A percentile compares a stretch with the other conserved stretches of the same genome.
These are phyloP conservation scores for Shinisaurus crocodilurus DNA, from an alignment of 2,113 vertebrate species.

Conservation along the genomic window DNA sequence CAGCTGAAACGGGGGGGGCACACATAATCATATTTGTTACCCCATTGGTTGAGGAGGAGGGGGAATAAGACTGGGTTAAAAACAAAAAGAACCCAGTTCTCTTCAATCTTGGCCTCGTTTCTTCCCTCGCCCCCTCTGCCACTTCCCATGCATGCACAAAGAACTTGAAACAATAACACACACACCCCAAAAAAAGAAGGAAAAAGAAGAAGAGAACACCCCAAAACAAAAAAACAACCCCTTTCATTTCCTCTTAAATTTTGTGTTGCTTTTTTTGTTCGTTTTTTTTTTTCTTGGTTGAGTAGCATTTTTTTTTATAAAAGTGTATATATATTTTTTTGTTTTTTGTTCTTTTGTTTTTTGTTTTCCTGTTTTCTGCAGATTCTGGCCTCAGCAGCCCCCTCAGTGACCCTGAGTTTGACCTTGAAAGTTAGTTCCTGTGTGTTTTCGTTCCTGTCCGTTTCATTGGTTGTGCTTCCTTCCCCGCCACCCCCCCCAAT, in stretches of 20 bases:
- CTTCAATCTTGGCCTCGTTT: neutral
- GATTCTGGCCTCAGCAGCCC: slow-evolving; percentile 97
- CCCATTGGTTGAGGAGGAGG: neutral
- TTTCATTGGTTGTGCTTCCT: slow-evolving; percentile 71
- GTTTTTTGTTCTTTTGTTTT: slow-evolving; percentile 77
- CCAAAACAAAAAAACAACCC: neutral
- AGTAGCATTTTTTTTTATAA: slow-evolving; percentile 59
- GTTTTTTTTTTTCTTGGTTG: slow-evolving; percentile 60
- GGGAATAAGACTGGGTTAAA: neutral
- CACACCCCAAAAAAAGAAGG: neutral
- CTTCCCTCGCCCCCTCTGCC: no score
- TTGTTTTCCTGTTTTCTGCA: slow-evolving; percentile 88
- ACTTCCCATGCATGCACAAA: no score
- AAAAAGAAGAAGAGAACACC: neutral
- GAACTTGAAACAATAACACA: neutral
- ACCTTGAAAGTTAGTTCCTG: slow-evolving; percentile 98
- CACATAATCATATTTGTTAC: neutral
- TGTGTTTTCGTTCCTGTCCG: slow-evolving; percentile 84
- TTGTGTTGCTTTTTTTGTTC: slow-evolving; percentile 66
- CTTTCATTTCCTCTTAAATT: slow-evolving; percentile 70
- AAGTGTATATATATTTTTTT: slow-evolving; percentile 70
- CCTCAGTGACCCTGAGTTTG: slow-evolving; percentile 95
- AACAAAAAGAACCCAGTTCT: neutral
- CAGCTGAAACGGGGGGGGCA: neutral
- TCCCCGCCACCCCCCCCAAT: slow-evolving; percentile 35